Percentiles rank a stretch among this genome's conserved stretches.
phyloP scores from a whole-genome alignment of 1,140 invertebrate species.

The Hesperophylax magnus region DNA sequence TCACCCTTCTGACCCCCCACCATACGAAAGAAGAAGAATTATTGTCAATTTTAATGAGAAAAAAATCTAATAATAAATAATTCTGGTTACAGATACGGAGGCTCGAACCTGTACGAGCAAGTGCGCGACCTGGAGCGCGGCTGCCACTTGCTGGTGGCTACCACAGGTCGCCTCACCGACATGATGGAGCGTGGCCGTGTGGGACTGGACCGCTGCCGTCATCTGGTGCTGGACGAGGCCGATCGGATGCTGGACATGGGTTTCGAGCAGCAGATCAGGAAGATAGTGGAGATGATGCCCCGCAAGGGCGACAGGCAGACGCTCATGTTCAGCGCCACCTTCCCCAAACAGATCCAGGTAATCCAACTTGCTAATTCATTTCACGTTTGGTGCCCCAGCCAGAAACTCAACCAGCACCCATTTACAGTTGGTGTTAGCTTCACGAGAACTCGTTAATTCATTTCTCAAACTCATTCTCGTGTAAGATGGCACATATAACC shows the following conservation, averaged over 20 bases:
- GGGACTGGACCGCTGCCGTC: constrained; percentile 84
- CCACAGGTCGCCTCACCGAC: constrained; percentile 91
- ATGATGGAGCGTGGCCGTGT: constrained; percentile 77
- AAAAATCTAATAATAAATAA: too few species aligned
- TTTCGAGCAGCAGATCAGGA: constrained; percentile 89
- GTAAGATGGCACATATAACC: too few species aligned
- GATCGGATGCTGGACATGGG: constrained; percentile 91
- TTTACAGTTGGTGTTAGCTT: too few species aligned
- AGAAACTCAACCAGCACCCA: too few species aligned
- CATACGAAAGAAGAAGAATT: too few species aligned
- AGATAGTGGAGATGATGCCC: constrained; percentile 79
- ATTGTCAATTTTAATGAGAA: too few species aligned
- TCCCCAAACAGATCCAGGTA: constrained; percentile 84
- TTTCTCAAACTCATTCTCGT: too few species aligned
- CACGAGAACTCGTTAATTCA: too few species aligned
- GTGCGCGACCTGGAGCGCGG: constrained; percentile 79
- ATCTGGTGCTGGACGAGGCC: constrained; percentile 91
- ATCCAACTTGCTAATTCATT: constrained; percentile 8
- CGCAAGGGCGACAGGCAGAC: constrained; percentile 86
- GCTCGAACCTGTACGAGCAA: constrained; percentile 83
- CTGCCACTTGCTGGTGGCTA: constrained; percentile 91
- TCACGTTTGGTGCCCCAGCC: too few species aligned
- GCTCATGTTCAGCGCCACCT: constrained; percentile 91
- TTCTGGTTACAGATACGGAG: constrained; percentile 86
- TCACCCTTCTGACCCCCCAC: too few species aligned